A percentile compares a stretch with the other conserved stretches of the same genome.
These are phyloP conservation scores for Platygyra sinensis DNA, from an alignment of 64 coral and sea anemone genomes.

Conservation along the genomic window DNA sequence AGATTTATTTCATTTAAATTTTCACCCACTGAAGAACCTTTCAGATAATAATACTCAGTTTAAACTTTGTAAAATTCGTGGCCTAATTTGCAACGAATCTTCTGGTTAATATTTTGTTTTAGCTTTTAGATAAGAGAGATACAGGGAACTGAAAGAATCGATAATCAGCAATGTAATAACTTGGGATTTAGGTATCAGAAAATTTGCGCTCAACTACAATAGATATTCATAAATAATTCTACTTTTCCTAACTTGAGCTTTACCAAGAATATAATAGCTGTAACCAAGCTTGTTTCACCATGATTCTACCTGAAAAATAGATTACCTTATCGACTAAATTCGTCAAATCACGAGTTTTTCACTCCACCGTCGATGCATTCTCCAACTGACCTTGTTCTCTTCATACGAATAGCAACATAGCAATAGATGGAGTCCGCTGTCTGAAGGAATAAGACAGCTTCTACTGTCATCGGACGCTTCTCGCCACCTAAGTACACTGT, in stretches of 20 bases:
- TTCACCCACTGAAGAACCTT: neutral
- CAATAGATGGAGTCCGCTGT: neutral
- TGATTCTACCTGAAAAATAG: neutral
- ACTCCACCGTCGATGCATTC: neutral
- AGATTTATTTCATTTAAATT: too few relatives aligned
- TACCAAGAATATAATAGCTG: neutral
- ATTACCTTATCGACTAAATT: conserved; percentile 4
- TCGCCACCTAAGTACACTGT: neutral
- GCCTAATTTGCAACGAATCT: neutral
- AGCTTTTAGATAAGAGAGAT: neutral
- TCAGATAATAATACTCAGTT: neutral
- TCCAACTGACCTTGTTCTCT: neutral
- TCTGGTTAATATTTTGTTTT: neutral
- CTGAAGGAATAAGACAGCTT: neutral
- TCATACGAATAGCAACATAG: neutral
- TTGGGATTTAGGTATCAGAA: neutral
- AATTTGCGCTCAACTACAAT: neutral
- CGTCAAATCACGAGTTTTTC: neutral
- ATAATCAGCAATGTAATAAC: neutral
- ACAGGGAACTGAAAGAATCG: neutral
- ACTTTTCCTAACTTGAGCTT: neutral
- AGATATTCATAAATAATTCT: neutral
- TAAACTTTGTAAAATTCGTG: neutral
- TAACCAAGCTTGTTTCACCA: neutral
- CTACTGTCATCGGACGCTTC: neutral